phyloP scores from a whole-genome alignment of 2,888 invertebrate species.

The Dicyrtomina minuta region DNA sequence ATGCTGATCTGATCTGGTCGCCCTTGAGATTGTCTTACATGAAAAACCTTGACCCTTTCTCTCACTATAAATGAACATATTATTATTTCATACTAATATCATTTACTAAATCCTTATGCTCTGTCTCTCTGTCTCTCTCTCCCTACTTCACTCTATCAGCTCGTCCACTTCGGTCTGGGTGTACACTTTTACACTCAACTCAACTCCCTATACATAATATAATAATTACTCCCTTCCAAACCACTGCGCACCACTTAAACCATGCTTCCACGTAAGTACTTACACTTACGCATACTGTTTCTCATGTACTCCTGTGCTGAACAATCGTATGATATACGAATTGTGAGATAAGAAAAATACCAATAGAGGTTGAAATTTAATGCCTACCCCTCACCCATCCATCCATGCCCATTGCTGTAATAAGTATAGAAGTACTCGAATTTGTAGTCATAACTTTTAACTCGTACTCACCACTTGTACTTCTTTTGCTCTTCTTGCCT shows the following conservation, averaged over 20 bases:
- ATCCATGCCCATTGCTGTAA: no score
- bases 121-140: no score
- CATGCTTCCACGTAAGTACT: background rate
- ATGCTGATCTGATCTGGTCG: conserved; percentile 26
- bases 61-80: conserved; percentile 5
- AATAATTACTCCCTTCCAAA: no score
- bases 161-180: no score
- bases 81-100: conserved; percentile 2
- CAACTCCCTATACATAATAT: no score
- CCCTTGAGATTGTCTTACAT: conserved; percentile 39
- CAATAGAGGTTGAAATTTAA: conserved; percentile 3
- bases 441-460: no score
- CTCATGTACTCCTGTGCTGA: background rate
- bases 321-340: background rate
- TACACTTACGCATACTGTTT: background rate
- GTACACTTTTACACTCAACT: no score
- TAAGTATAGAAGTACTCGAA: no score
- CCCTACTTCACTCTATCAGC: background rate
- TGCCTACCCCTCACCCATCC: conserved; percentile 13
- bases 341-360: conserved; percentile 6
- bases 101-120: background rate
- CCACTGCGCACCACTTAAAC: background rate
- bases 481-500: no score
- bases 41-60: conserved; percentile 42
- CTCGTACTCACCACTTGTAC: no score